Conservation (phyloP, 2,113 vertebrate genomes). For the Catharus bicknelli region DNA sequence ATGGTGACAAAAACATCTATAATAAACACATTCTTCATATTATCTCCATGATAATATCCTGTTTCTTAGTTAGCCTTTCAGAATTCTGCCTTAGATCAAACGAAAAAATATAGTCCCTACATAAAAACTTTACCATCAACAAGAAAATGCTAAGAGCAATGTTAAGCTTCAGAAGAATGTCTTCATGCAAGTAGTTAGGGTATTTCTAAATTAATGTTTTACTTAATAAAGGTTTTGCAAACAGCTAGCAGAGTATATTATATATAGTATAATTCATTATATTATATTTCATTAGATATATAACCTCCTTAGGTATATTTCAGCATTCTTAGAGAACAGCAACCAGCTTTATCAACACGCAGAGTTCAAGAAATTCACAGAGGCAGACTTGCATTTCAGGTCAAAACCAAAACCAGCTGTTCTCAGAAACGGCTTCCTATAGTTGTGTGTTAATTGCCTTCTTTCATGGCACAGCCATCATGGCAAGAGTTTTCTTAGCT, state of each 20-base stretch:
- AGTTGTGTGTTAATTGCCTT: not conserved
- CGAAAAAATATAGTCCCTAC: not conserved
- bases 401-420: not conserved
- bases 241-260: not conserved
- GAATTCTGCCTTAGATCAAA: not conserved
- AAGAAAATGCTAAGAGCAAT: not conserved
- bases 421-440: not conserved
- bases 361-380: not conserved
- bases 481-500: not conserved
- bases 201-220: not conserved
- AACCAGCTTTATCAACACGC: not conserved
- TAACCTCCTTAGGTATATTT: not conserved
- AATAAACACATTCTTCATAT: not conserved
- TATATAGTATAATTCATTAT: too few relatives aligned
- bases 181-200: not conserved
- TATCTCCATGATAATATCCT: not conserved
- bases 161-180: not conserved
- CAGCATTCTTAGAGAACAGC: not conserved
- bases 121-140: not conserved
- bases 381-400: not conserved
- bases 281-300: too few relatives aligned
- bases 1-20: not conserved
- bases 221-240: not conserved
- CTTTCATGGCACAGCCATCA: not conserved
- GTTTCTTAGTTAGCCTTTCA: not conserved